Base-by-base conservation (phyloP, 1,140 invertebrate genomes). In the Uloborus diversus region DNA sequence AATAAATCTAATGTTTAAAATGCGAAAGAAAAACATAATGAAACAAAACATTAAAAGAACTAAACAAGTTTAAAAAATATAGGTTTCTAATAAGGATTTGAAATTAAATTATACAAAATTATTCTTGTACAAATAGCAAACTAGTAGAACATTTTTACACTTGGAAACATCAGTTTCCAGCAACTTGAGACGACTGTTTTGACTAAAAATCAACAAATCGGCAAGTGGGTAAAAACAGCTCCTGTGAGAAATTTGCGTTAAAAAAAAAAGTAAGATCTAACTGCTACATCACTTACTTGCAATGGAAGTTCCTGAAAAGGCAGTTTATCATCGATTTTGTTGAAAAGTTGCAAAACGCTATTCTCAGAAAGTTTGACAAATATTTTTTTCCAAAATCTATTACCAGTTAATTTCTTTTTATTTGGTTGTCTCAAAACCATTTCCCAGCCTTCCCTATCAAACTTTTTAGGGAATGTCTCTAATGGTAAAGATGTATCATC, bases 341-440 rank as follows among this genome's bases (percentile, higher is more conserved):
- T 96, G 82, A 92, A 95, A 35, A 98, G 87, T 85, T 96, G 94
- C 33, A 96, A 88, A 33, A 94, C 91, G 0, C 94, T 94, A 83
- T 91, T 93, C 83, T 96, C 95, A 1, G 91, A 90, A 27, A 99
- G 83, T 65, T 91, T 92, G 0, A 99, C 92, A 85, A 93, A 97
- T 47, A 98, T 93, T 85, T 98, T 97, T 88, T 99, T 99, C 98
- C 98, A 99, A 86, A 96, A 99, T 79, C 96, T 90, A 83, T 86
- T 88, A 49, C 95, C 95, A 0, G 97, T 99, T 71, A 99, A 95
- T 87, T 98, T 99, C 90, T 99, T 99, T 86, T 99, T 99, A 83
- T 95, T 96, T 4, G 97, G 97, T 84, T 98, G 95, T 17, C 97
- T 89, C 32, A 99, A 88, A 79, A 98, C 94, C 92, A 99, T 94